Evolutionary conservation across 2,797 vertebrate genomes (phyloP), one percentile per base, ranked within the genome.

Genomic region (Rhinichthys osculus): DNA sequence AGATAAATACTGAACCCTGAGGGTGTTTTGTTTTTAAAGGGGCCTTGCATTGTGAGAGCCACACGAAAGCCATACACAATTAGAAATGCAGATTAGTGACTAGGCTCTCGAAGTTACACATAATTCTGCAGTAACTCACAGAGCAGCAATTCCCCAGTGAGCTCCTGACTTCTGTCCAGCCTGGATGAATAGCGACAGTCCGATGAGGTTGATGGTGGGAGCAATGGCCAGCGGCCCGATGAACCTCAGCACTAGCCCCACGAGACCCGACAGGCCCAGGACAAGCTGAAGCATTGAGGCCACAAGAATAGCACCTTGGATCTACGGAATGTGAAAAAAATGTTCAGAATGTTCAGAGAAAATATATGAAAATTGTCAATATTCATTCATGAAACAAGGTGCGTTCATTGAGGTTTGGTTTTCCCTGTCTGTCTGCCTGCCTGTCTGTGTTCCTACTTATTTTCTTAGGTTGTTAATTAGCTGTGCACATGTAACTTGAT

Each of bases 141-240:
- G 89, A 69, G 94, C 93, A 38, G 96, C 92, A 40, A 96, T 95
- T 35, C 96, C 96, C 96, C 96, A 96, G 91, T 96, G 96, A 35
- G 91, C 90, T 70, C 96, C 96, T 19, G 93, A 95, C 91, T 96
- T 96, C 90, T 95, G 95, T n/a, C 95, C 96, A 16, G 96, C 95
- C 79, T 95, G 94, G 2, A 92, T 93, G 90, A 96, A 96, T 50
- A 96, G 92, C 0, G 95, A 96, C 35, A 96, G 90, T 81, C 95
- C 95, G 2, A 96, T 96, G 85, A 96, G 94, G 88, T 94, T 96
- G 90, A 96, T 96, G 86, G 96, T 96, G 35, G 95, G 96, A 70
- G 95, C 93, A 9, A 96, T 96, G 13, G 95, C 93, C 81, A 96
- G 87, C 0, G 95, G 96, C 16, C 96, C 95, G 3, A 96, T 96